phyloP scores from a whole-genome alignment of 1,140 invertebrate genomes.

The Bombus haemorrhoidalis region DNA sequence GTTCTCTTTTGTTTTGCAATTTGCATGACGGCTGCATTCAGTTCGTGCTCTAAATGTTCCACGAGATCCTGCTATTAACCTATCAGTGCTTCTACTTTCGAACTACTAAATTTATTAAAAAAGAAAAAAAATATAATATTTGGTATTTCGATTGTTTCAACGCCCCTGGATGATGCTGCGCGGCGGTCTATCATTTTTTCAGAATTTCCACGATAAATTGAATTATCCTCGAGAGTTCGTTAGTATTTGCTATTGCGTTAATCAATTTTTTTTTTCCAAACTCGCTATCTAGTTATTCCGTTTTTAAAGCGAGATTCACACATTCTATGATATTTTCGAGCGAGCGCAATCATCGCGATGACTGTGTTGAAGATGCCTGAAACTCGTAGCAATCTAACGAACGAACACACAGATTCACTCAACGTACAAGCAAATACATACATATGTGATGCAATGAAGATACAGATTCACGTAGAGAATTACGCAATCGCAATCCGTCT shows the following conservation, averaged over 20 bases:
- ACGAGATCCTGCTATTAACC: background rate
- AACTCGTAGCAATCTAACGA: background rate
- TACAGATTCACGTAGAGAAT: slow-evolving; percentile 10
- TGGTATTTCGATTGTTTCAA: background rate
- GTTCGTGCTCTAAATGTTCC: slow-evolving; percentile 8
- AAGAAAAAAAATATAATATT: background rate
- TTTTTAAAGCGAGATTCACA: background rate
- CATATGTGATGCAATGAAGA: background rate
- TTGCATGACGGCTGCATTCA: background rate
- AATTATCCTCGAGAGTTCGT: background rate
- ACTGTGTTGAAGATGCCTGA: background rate
- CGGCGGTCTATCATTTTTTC: background rate
- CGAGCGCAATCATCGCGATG: background rate
- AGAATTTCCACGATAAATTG: background rate
- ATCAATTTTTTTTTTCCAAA: background rate
- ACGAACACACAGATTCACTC: background rate
- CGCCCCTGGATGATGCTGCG: too few relatives aligned
- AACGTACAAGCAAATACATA: too few relatives aligned
- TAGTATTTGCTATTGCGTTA: background rate
- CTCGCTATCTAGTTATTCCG: background rate
- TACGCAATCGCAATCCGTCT: background rate
- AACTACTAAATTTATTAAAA: background rate
- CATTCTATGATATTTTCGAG: background rate
- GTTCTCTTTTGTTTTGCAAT: slow-evolving; percentile 20
- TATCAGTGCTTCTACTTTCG: too few relatives aligned